Conservation (phyloP, 2,888 invertebrate species). For the Notocelia uddmanniana region DNA sequence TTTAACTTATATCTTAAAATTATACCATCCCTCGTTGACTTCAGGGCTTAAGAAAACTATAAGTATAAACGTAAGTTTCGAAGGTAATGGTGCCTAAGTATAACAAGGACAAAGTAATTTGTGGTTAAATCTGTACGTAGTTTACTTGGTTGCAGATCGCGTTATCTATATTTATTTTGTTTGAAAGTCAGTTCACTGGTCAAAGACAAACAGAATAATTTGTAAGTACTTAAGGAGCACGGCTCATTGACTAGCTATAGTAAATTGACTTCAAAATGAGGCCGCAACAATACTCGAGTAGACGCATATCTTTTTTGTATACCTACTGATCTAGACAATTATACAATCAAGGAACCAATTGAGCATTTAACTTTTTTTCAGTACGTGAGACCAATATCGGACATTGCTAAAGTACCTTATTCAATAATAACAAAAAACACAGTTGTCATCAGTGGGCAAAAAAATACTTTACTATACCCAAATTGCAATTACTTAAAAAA, state of each 20-base stretch:
- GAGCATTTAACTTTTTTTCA: not conserved
- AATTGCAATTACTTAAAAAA: no score
- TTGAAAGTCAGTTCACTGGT: not conserved
- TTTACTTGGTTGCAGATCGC: not conserved
- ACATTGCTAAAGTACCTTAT: no score
- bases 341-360: not conserved
- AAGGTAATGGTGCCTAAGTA: not conserved
- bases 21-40: no score
- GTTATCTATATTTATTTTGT: not conserved
- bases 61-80: not conserved
- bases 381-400: not conserved
- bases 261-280: constrained; percentile 27
- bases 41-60: no score
- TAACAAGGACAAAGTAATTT: constrained; percentile 5
- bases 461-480: no score
- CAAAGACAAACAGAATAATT: not conserved
- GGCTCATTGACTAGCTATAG: not conserved
- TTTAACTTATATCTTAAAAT: no score
- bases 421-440: no score
- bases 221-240: not conserved
- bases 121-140: not conserved
- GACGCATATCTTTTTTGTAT: not conserved
- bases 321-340: not conserved
- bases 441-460: no score
- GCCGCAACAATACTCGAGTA: constrained; percentile 13